These are phyloP conservation scores for Bellardia pandia DNA, from an alignment of 2,888 invertebrate genomes.

Conservation along the genomic window DNA sequence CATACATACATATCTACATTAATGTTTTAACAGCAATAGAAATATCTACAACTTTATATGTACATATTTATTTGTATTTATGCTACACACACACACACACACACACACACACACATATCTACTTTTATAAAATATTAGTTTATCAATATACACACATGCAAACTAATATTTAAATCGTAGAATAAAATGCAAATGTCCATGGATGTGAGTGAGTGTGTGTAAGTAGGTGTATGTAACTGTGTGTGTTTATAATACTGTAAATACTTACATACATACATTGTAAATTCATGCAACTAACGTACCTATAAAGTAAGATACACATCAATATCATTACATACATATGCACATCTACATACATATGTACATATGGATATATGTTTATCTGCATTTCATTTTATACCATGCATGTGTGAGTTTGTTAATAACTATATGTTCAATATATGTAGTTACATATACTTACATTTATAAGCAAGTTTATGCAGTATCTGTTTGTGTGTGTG, in stretches of 20 bases:
- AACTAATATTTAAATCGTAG: background rate
- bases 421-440: constrained; percentile 36
- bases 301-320: constrained; percentile 50
- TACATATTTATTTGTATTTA: background rate
- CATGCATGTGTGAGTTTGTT: constrained; percentile 40
- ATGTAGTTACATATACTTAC: background rate
- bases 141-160: constrained; percentile 47
- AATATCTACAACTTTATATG: constrained; percentile 45
- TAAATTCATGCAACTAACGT: constrained; percentile 54
- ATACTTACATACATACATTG: constrained; percentile 27
- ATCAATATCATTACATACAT: no score
- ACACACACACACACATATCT: background rate
- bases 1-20: background rate
- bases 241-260: constrained; percentile 6
- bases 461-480: background rate
- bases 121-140: constrained; percentile 40
- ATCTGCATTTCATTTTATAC: constrained; percentile 45
- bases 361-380: background rate
- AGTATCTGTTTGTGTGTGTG: background rate
- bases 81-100: background rate
- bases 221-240: background rate
- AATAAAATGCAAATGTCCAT: constrained; percentile 24
- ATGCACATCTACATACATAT: background rate
- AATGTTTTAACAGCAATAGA: constrained; percentile 23
- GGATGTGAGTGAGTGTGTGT: background rate